These are phyloP conservation scores for Neosalanx taihuensis DNA, from an alignment of 2,797 vertebrate species.

Conservation along the genomic window DNA sequence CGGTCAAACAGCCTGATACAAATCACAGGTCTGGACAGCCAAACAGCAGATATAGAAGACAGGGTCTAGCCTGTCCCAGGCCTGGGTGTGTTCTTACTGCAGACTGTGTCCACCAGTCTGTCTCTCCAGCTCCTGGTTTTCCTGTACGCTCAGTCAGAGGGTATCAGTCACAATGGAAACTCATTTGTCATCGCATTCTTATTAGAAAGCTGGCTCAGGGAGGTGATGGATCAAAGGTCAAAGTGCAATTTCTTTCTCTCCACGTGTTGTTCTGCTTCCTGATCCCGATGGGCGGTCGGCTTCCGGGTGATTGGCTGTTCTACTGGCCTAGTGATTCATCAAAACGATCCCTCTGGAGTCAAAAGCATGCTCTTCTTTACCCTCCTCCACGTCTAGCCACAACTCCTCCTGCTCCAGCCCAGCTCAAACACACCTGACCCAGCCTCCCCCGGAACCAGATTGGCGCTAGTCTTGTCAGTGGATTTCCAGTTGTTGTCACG, in stretches of 20 bases:
- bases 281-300: background rate
- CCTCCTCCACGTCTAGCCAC: background rate
- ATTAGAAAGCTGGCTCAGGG: background rate
- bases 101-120: background rate
- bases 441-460: background rate
- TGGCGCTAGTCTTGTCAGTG: background rate
- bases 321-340: background rate
- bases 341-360: background rate
- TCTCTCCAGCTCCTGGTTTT: background rate
- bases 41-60: background rate
- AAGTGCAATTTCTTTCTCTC: background rate
- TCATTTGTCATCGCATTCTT: background rate
- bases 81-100: background rate
- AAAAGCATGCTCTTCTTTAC: background rate
- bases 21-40: too few species aligned
- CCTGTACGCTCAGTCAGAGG: background rate
- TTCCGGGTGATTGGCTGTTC: background rate
- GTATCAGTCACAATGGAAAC: constrained; percentile 3
- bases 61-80: background rate
- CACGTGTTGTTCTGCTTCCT: constrained; percentile 4
- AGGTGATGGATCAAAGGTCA: background rate
- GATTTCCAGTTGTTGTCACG: too few species aligned
- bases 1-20: too few species aligned
- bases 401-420: background rate
- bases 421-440: background rate